Base-by-base conservation (phyloP, 2,113 vertebrate genomes). In the Gallinago jamesoni region DNA sequence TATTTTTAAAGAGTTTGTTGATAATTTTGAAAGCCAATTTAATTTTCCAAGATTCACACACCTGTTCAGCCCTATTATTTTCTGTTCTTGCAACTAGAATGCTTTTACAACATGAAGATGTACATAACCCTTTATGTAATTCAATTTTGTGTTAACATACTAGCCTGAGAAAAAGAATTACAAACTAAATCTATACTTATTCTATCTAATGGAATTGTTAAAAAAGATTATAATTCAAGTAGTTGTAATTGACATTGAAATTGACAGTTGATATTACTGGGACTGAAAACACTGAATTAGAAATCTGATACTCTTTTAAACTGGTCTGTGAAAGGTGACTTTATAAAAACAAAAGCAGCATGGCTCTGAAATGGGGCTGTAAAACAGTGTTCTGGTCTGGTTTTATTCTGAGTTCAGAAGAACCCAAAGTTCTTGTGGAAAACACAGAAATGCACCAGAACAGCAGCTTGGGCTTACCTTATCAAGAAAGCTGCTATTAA, bases 1-100 rank as follows among this genome's bases (percentile, higher is more conserved):
- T 52, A 2, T 5, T 69, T 47, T 43, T 4, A 0, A 8, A 5
- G 1, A 0, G 1, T 53, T 81, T 14, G 0, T 2, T 31, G 27
- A 3, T n/a, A 17, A 14, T 52, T 87, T 35, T 33, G 35, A 25
- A 30, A 59, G 12, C 1, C 10, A 12, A 0, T 41, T 19, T 22
- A 39, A 16, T 53, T 45, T 68, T 69, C 28, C 18, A 43, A 52
- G 23, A 4, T 53, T 60, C 10, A 3, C 23, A 67, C 10, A 10
- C 16, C 5, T 47, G 4, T 31, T 68, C 47, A 72, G 20, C 31
- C 13, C 28, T 27, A 1, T 52, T 67, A 7, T 63, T 90, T 84
- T 69, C 2, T 48, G 4, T 76, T 76, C 10, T 9, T 82, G 31
- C 12, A 15, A 4, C 24, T 23, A 2, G 14, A 12, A 11, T 25